A percentile compares a stretch with the other conserved stretches of the same genome.
Conservation (phyloP, 2,113 vertebrate species). For the Patagioenas fasciata region DNA sequence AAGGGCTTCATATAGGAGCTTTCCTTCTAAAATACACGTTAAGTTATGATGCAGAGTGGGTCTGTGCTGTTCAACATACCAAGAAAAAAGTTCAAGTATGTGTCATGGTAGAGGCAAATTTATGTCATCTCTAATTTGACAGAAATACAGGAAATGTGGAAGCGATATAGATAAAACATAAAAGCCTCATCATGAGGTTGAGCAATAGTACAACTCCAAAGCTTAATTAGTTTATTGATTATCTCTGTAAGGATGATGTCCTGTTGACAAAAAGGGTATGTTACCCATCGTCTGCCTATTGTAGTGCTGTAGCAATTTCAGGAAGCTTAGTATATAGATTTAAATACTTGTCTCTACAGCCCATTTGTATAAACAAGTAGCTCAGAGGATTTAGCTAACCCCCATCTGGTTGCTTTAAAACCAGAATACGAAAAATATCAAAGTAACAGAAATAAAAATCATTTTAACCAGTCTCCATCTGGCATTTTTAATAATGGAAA, state of each 20-base stretch:
- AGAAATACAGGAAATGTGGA: neutral
- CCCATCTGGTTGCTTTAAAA: slow-evolving; percentile 40
- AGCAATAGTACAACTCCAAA: neutral
- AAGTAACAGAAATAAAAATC: neutral
- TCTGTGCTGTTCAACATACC: neutral
- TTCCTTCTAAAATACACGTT: neutral
- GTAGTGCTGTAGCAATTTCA: neutral
- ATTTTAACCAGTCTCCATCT: slow-evolving; percentile 32
- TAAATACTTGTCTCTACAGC: neutral
- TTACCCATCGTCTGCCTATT: neutral
- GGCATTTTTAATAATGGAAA: slow-evolving; percentile 46
- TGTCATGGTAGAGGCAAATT: neutral
- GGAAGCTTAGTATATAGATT: neutral
- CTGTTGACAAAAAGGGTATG: neutral
- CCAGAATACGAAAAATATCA: slow-evolving; percentile 28
- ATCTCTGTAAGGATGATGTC: neutral
- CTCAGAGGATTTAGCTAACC: slow-evolving; percentile 42
- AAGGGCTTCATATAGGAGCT: neutral
- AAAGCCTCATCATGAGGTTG: neutral
- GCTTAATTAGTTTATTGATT: slow-evolving; percentile 44
- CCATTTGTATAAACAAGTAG: slow-evolving; percentile 27
- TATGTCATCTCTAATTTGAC: neutral
- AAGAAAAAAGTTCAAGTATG: neutral
- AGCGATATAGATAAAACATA: neutral
- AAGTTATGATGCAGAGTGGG: neutral